These are phyloP conservation scores for Drosophila ogumai DNA, from an alignment of 1,140 invertebrate genomes.

Conservation along the genomic window DNA sequence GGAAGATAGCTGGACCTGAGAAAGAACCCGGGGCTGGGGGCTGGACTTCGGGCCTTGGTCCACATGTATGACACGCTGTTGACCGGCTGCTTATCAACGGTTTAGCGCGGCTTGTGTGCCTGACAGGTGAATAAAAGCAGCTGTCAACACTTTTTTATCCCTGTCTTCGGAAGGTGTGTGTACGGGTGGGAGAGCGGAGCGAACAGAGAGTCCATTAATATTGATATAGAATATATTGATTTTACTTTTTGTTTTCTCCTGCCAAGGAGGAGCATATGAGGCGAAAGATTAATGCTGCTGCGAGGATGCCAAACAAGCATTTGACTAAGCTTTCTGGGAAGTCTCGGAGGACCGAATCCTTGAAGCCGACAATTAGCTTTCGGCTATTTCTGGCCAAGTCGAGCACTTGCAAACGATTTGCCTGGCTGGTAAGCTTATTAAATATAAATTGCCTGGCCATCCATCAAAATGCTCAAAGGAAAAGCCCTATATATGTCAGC, in stretches of 20 bases:
- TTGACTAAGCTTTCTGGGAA: constrained; percentile 21
- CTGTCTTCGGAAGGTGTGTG: constrained; percentile 7
- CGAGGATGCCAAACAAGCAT: constrained; percentile 13
- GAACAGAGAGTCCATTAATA: constrained; percentile 63
- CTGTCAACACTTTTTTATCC: constrained; percentile 75
- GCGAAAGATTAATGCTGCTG: constrained; percentile 44
- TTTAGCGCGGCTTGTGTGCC: constrained; percentile 77
- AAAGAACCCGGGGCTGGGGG: no score
- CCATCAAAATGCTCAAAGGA: constrained; percentile 39
- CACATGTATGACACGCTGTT: constrained; percentile 63
- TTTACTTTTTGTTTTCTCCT: constrained; percentile 44
- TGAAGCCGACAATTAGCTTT: constrained; percentile 38
- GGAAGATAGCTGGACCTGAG: constrained; percentile 4
- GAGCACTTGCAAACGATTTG: constrained; percentile 37
- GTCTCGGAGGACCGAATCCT: constrained; percentile 8
- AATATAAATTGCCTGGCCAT: constrained; percentile 42
- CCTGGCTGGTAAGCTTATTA: constrained; percentile 48
- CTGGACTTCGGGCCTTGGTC: constrained; percentile 2
- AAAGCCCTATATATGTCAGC: background rate
- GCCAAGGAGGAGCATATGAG: constrained; percentile 19
- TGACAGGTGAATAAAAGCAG: constrained; percentile 82
- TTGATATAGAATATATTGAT: constrained; percentile 68
- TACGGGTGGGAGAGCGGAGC: background rate
- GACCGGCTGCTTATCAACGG: constrained; percentile 74
- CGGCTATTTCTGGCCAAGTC: constrained; percentile 27